Evolutionary conservation across 2,113 vertebrate genomes (phyloP), one percentile per base, ranked within the genome.

Genomic region (Varanus komodoensis): DNA sequence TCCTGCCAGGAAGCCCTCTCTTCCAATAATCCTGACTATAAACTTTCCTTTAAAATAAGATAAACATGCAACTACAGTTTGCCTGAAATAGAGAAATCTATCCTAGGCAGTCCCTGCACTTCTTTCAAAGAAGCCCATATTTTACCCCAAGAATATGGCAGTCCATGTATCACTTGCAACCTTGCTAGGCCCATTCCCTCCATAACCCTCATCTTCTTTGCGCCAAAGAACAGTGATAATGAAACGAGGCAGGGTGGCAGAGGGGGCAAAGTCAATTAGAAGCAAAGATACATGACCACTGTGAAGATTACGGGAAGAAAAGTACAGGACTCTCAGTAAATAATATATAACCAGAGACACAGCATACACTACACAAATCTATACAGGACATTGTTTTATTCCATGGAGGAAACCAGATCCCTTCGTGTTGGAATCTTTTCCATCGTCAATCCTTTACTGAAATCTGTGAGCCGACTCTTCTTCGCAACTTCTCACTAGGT

Each of bases 11-110:
- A 81, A 88, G 77, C 48, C 87, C 32, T 64, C 34, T 21, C 61
- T 88, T 64, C 64, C 11, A 81, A 64, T 81, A 88, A 81, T 88
- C 77, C 34, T 69, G 48, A 71, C 87, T 88, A 81, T 88, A 88
- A 69, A 88, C 44, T n/a, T 80, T 50, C 44, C 50, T 69, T 77
- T 69, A 80, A 87, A 88, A 23, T 64, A 79, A 79, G 17, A 88
- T 88, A 88, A 88, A 81, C 64, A 81, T 52, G 67, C 64, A 54
- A 27, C 69, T 81, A 61, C 61, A 88, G 48, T 61, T 74, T 89
- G 81, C 11, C 27, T 38, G 34, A 83, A 75, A 89, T 75, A 83
- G 27, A 5, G 23, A 73, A 89, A 17, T 83, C 27, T 52, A 0
- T 80, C 11, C 44, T 83, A 48, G 17, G 2, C 27, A 75, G 52